Evolutionary conservation across 2,113 vertebrate species (phyloP), one percentile per base, ranked within the genome.

Genomic region (Ahaetulla prasina): DNA sequence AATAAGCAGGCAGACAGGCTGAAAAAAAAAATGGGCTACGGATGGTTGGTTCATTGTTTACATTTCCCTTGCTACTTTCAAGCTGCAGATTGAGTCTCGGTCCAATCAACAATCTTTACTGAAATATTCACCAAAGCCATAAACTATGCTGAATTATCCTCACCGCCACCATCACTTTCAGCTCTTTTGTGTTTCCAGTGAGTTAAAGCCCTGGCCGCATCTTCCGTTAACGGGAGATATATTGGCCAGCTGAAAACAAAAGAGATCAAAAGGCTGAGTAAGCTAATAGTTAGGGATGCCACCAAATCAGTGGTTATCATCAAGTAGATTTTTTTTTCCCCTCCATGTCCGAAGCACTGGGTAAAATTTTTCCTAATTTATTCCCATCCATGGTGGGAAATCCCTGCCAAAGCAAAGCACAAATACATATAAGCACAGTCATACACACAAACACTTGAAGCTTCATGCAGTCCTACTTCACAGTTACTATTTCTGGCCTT

Each of bases 311-410:
- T 20, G 30, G 7, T 39, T 22, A 68, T 35, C 7, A 39, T 60
- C 22, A 49, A 30, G 27, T 14, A 49, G 88, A 18, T n/a, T n/a
- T 60, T 60, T 60, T 25, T 0, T 0, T 11, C 30, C 4, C 60
- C 11, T 16, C 2, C 2, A 1, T 1, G 2, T 35, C 0, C 0
- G 30, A 16, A 68, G 14, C 30, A 68, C 30, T 11, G 27, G 12
- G 60, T 25, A 11, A n/a, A 68, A 6, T 68, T 68, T 55, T 68
- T 35, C 63, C 30, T 18, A 35, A 18, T 63, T 63, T 63, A 63
- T 63, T 63, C 60, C 60, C 30, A 14, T n/a, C 11, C 30, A 14
- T 14, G 12, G 30, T 63, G 11, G 12, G 30, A 63, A 63, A 63
- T 47, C 45, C 45, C 27, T 74, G 68, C 5, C 63, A 74, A 74